Conservation (phyloP, 2,113 vertebrate species). For the Rhombomys opimus region DNA sequence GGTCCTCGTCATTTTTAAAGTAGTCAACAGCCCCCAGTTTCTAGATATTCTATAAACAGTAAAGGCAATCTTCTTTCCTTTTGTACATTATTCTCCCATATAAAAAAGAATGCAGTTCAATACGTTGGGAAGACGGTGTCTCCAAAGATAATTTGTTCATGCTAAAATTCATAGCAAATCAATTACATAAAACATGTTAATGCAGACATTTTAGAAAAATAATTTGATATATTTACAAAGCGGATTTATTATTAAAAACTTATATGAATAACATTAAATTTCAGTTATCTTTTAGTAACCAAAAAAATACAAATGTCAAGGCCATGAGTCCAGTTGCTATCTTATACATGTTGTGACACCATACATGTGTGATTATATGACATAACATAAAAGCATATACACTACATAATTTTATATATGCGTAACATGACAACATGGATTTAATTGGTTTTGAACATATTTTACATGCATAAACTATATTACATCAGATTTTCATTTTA, state of each 20-base stretch:
- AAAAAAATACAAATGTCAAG: background rate
- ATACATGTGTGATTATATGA: background rate
- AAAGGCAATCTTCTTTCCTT: background rate
- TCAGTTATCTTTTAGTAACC: background rate
- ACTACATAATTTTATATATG: background rate
- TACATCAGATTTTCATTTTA: background rate
- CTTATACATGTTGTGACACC: background rate
- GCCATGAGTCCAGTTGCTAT: background rate
- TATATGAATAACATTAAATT: constrained; percentile 38
- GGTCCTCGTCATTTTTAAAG: constrained; percentile 49
- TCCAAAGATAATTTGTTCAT: constrained; percentile 30
- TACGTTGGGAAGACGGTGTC: background rate
- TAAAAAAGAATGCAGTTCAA: constrained; percentile 13
- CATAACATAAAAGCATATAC: background rate
- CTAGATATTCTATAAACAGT: background rate
- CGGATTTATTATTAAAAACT: constrained; percentile 30
- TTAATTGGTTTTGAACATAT: background rate
- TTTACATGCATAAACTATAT: background rate
- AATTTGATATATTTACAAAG: constrained; percentile 1
- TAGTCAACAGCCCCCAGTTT: constrained; percentile 4
- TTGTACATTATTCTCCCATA: constrained; percentile 59
- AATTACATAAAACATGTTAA: background rate
- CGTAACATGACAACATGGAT: background rate
- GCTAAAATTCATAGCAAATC: constrained; percentile 42
- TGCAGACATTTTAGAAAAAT: constrained; percentile 33